Base-by-base conservation (phyloP, 2,113 vertebrate genomes). In the Vireo altiloquus region DNA sequence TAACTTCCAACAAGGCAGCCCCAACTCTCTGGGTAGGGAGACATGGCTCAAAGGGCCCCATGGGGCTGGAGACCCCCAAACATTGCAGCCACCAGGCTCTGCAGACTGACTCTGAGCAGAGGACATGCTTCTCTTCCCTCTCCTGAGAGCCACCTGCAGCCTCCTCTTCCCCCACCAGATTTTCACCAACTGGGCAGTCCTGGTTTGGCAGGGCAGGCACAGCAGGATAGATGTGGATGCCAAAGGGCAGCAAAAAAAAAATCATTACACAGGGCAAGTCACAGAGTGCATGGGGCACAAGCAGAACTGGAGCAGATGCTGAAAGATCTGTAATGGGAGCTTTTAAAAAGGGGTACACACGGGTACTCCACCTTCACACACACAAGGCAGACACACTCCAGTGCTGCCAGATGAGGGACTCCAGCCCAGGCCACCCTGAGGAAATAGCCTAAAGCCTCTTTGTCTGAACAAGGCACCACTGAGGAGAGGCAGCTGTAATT, bases 261-360 rank as follows among this genome's bases (percentile, higher is more conserved):
- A 11, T 13, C 18, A 14, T 57, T 17, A 53, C 28, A 20, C 11
- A 24, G 42, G 15, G 23, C 33, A 64, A 46, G 24, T 18, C 44
- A 33, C 60, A 54, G 56, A 33, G 33, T 3, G 1, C 5, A 24
- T 0, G 1, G 14, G 66, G 31, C 2, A 0, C 3, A 1, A 7
- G 49, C 42, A 57, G 27, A 44, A 16, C 15, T 14, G 59, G 7
- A 56, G 46, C 6, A 71, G 37, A 14, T 4, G 8, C n/a, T 37
- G 17, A 3, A 27, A 27, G 47, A 81, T 17, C 49, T n/a, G n/a
- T 5, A 42, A 59, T 4, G 16, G 21, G 21, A 42, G 42, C 52
- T 56, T 52, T 15, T 10, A 18, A 16, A 35, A 31, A 59, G 25
- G 30, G 33, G 9, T 8, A 11, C 7, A 4, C 1, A 0, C 7